Evolutionary conservation across 2,888 invertebrate genomes (phyloP), one percentile per base, ranked within the genome.

Genomic region (Hedychridium roseum): DNA sequence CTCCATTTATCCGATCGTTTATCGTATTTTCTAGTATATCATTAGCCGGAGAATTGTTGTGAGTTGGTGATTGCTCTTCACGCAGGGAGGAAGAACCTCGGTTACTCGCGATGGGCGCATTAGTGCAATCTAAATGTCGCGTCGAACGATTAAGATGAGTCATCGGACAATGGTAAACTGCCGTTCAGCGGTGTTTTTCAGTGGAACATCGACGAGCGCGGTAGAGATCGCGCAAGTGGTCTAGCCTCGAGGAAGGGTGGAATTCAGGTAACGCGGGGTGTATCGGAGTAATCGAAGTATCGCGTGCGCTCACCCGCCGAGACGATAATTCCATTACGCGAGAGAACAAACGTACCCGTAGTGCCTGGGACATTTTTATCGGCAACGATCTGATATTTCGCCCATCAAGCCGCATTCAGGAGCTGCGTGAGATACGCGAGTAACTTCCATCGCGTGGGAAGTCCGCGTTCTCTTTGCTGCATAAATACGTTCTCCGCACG

Each of bases 251-350:
- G 50, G 54, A 57, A 60, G 53, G 60, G 50, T 48, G 42, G 57
- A 54, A 60, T 60, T 63, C 41, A 6, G 9, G 5, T 23, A 6
- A 23, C 9, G 9, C 23, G 9, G 23, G 23, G 5, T 23, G 23
- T 23, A 23, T 6, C 5, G 46, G 56, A 59, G 63, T 66, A 68
- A 68, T 68, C 66, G 66, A 66, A 61, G 64, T 65, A 68, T 68
- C 68, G 68, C 68, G 68, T 68, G 68, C 59, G 45, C 50, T 38
- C 53, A 50, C 41, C 39, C 50, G 34, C 52, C 48, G 55, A 51
- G 56, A 58, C 60, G 62, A 64, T 68, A 68, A 68, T 68, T 68
- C 65, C 68, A 68, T 67, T 68, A 67, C 61, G 64, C 59, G 57
- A 58, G 58, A 62, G 65, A 66, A 68, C 66, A 65, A 68, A 68